These are phyloP conservation scores for Delia radicum DNA, from an alignment of 1,140 invertebrate species.

Conservation along the genomic window DNA sequence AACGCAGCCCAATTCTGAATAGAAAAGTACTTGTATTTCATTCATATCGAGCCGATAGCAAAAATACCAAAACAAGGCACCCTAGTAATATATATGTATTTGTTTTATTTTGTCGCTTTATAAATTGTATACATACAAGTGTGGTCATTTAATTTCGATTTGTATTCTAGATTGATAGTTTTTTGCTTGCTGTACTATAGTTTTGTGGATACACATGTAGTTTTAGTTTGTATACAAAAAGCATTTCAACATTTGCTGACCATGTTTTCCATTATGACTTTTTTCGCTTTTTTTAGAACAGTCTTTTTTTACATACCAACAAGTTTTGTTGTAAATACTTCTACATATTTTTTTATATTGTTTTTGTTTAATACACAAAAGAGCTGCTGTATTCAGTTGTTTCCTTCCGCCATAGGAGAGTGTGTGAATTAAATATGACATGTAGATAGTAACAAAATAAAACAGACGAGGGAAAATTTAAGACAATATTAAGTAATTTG, in stretches of 20 bases:
- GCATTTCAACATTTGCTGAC: not conserved
- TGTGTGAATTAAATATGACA: not conserved
- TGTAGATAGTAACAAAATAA: too few relatives aligned
- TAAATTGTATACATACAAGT: conserved; percentile 27
- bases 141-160: conserved; percentile 55
- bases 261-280: not conserved
- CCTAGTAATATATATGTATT: too few relatives aligned
- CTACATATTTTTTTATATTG: too few relatives aligned
- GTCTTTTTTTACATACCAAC: not conserved
- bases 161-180: conserved; percentile 51
- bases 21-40: too few relatives aligned
- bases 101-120: not conserved
- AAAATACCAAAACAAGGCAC: too few relatives aligned
- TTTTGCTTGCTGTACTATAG: not conserved
- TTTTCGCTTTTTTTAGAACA: not conserved
- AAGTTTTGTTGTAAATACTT: not conserved
- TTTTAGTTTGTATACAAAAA: not conserved
- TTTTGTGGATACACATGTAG: not conserved
- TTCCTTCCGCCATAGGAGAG: too few relatives aligned
- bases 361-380: not conserved
- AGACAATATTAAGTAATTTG: too few relatives aligned
- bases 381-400: not conserved
- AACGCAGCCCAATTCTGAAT: too few relatives aligned
- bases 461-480: too few relatives aligned
- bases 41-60: too few relatives aligned